Evolutionary conservation across 2,888 invertebrate genomes (phyloP), one percentile per base, ranked within the genome.

Genomic region (Cantharis flavilabris): DNA sequence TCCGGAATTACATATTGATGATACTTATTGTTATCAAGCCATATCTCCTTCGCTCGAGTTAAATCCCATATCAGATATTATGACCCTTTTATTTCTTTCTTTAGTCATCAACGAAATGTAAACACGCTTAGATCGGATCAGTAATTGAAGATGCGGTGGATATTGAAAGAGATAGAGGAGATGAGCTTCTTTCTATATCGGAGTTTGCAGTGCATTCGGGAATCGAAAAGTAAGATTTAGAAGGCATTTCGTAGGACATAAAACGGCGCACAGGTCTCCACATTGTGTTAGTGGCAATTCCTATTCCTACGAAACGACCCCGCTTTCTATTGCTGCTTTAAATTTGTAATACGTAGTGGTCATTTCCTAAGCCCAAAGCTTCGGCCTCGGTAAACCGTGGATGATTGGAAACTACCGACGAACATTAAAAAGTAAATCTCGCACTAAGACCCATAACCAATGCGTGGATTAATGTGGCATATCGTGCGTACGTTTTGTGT

Each of bases 401-500:
- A 81, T 81, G 87, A 88, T 87, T 87, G 86, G 87, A 87, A 87
- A 87, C 86, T 84, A 83, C 83, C 82, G 84, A 84, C 82, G 86
- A 86, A 87, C 87, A 88, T 88, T 88, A 88, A 88, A 88, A 88
- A 88, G 83, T 86, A 86, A 87, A 88, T 87, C 87, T 86, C 84
- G 83, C 82, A 83, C 83, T 87, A 87, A 88, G 85, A 85, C 86
- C 87, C 85, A 84, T 87, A 87, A 86, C 87, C 88, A 87, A 87
- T 86, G 85, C 83, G 76, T 82, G 87, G 87, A 88, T 88, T 88
- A 87, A 87, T 85, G 83, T 83, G 83, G 85, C 84, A 85, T 85
- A 84, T 84, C 83, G 81, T 80, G 80, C 79, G 79, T 79, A 76
- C 81, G 73, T 74, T 75, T 65, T 79, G 81, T 81, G 83, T 83